Conservation (phyloP, 2,113 vertebrate species). For the Eolophus roseicapilla region DNA sequence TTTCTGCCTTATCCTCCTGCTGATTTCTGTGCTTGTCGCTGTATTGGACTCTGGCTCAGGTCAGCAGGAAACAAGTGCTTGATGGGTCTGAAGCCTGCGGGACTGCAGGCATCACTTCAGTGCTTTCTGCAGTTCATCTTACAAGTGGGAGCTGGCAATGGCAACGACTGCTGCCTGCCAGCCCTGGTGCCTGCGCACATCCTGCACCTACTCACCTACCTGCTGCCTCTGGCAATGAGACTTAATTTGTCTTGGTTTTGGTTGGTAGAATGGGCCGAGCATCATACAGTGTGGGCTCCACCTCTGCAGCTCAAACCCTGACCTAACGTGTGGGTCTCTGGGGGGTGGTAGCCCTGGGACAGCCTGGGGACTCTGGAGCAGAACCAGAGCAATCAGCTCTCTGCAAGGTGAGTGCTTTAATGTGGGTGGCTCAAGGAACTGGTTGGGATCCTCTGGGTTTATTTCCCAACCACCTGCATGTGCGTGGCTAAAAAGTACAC, state of each 20-base stretch:
- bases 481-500: neutral
- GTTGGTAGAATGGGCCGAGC: neutral
- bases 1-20: neutral
- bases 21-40: neutral
- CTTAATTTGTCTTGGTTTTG: neutral
- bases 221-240: neutral
- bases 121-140: neutral
- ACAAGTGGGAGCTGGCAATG: neutral
- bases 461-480: neutral
- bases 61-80: neutral
- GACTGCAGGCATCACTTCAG: fast-evolving
- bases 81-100: neutral
- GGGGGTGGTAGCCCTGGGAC: neutral
- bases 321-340: fast-evolving
- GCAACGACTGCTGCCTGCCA: neutral
- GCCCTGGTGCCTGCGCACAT: neutral
- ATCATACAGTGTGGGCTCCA: neutral
- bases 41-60: neutral
- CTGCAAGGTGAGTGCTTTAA: slow-evolving; percentile 77
- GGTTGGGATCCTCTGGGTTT: neutral
- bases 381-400: slow-evolving; percentile 67
- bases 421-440: neutral
- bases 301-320: neutral
- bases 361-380: neutral
- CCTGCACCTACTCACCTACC: neutral